Evolutionary conservation across 2,113 vertebrate genomes (phyloP), one percentile per base, ranked within the genome.

Genomic region (Lonchura striata): DNA sequence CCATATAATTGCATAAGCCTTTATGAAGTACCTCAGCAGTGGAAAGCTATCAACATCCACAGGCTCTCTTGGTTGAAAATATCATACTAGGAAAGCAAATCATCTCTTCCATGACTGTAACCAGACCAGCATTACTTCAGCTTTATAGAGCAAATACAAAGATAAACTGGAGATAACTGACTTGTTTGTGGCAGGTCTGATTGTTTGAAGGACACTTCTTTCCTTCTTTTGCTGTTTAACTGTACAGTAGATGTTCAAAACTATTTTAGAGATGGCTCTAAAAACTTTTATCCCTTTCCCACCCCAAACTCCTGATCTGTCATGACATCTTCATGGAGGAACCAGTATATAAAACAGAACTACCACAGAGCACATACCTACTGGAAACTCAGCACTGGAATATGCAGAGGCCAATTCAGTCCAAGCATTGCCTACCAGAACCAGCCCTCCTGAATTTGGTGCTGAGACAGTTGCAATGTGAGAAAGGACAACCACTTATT

Each of bases 1-100:
- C 22, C 25, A 17, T 25, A 21, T 9, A 27, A 79, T 15, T 0
- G 0, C 3, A 0, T 39, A 50, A 82, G 14, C 25, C 39, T 46
- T 70, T 15, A 68, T 5, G 31, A 91, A 85, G 46, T 27, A 69
- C 28, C 56, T 56, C 42, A 84, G 27, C 41, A 53, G 15, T 30
- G 41, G 46, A 53, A 77, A 41, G 6, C 23, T 74, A 52, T 16
- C 33, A 44, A 42, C 17, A 72, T 19, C 20, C 66, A 76, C 14
- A 47, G 44, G 28, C 17, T 56, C 27, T 77, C 14, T 25, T 42
- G 23, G 22, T 75, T 95, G 84, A 69, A 89, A 92, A 74, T 42
- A 64, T 22, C 13, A 12, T 24, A 19, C 9, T 31, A 49, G 41
- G 46, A 84, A 85, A 59, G 11, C 6, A 72, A 76, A 65, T 39